Evolutionary conservation across 2,113 vertebrate genomes (phyloP).

Genomic region (Eolophus roseicapilla): DNA sequence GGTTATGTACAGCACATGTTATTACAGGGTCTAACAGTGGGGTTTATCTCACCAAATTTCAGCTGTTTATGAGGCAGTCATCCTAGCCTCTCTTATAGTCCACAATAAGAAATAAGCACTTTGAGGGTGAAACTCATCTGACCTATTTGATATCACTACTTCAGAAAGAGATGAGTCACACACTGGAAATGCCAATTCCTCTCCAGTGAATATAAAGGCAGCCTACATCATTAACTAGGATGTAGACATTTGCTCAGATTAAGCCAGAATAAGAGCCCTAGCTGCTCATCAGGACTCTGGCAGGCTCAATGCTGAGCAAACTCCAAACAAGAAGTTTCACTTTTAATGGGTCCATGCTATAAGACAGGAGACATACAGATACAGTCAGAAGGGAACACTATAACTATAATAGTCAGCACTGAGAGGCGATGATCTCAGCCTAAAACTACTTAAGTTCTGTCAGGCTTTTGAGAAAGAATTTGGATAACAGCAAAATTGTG

Average conservation of each 20-base stretch:
- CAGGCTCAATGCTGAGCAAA: background rate
- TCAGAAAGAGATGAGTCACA: conserved; percentile 5
- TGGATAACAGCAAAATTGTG: background rate
- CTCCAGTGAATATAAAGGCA: background rate
- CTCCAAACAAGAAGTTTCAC: background rate
- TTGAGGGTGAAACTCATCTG: background rate
- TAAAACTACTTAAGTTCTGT: background rate
- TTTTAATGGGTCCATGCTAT: background rate
- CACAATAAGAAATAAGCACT: background rate
- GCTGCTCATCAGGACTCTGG: background rate
- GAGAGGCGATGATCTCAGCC: background rate
- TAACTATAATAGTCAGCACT: background rate
- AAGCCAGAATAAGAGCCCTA: background rate
- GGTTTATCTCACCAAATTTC: background rate
- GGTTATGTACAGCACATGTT: background rate
- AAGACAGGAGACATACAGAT: background rate
- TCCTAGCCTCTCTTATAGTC: background rate
- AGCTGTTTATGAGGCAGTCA: background rate
- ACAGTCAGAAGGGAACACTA: background rate
- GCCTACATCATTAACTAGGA: background rate
- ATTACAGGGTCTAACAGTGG: background rate
- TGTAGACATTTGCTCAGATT: background rate
- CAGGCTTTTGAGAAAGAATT: background rate
- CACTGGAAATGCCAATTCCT: background rate
- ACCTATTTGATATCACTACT: background rate